Evolutionary conservation across 1,140 invertebrate genomes (phyloP).

Genomic region (Trachymyrmex cornetzi): DNA sequence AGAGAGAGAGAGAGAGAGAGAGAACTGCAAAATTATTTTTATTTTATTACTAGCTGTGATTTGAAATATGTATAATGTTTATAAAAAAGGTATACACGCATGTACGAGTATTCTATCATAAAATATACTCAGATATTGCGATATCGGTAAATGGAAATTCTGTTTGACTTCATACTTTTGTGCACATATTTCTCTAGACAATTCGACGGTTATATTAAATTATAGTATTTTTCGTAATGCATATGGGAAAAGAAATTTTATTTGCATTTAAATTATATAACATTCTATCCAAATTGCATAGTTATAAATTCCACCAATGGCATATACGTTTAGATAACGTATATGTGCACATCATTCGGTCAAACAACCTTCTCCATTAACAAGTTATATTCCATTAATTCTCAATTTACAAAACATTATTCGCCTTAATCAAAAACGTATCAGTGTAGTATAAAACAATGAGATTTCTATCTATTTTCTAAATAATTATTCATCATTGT

Average conservation of each 20-base stretch:
- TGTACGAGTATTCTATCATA: not conserved
- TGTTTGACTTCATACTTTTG: slow-evolving; percentile 26
- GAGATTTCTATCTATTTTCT: not conserved
- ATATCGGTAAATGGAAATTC: slow-evolving; percentile 51
- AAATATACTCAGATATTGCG: slow-evolving; percentile 14
- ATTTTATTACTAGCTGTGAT: slow-evolving; percentile 27
- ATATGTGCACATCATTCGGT: not conserved
- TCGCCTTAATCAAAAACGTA: not conserved
- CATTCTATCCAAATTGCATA: not conserved
- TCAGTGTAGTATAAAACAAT: not conserved
- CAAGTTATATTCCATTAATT: not conserved
- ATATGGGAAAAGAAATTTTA: slow-evolving; percentile 29
- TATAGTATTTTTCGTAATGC: slow-evolving; percentile 19
- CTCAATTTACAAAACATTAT: not conserved
- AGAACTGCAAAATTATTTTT: not conserved
- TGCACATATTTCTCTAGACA: slow-evolving; percentile 7
- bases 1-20: no score
- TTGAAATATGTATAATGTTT: not conserved
- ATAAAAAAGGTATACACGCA: not conserved
- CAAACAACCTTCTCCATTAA: not conserved
- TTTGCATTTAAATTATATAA: slow-evolving; percentile 52
- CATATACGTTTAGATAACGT: not conserved
- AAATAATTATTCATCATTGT: not conserved
- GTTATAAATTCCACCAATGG: not conserved
- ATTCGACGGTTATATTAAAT: slow-evolving; percentile 34